Conservation (phyloP, 2,888 invertebrate species). For the Eupithecia subumbrata region DNA sequence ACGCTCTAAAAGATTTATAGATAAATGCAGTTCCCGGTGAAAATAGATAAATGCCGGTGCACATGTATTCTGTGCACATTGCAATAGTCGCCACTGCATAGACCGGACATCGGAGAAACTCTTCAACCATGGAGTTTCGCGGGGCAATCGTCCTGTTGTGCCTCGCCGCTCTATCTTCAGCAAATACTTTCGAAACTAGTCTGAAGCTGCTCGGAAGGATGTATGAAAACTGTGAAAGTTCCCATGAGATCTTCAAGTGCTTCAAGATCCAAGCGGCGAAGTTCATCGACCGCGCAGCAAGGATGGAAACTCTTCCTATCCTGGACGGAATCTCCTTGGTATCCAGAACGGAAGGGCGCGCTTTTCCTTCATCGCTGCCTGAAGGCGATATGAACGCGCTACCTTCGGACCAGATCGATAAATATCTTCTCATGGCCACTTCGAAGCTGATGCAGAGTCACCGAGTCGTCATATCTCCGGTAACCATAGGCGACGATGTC, state of each 20-base stretch:
- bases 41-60: constrained; percentile 83
- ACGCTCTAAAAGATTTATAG: constrained; percentile 85
- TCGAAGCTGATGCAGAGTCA: constrained; percentile 85
- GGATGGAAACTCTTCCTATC: constrained; percentile 85
- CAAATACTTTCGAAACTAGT: constrained; percentile 73
- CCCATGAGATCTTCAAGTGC: constrained; percentile 87
- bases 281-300: constrained; percentile 86
- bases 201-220: constrained; percentile 81
- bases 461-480: constrained; percentile 81
- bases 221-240: constrained; percentile 85
- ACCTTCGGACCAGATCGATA: constrained; percentile 85
- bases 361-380: constrained; percentile 78
- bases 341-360: constrained; percentile 71
- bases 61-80: constrained; percentile 80
- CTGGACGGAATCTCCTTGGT: constrained; percentile 86
- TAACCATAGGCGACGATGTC: constrained; percentile 70
- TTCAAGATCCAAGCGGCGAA: constrained; percentile 88
- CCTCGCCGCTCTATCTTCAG: constrained; percentile 67
- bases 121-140: constrained; percentile 71
- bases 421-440: constrained; percentile 82
- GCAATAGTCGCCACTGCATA: constrained; percentile 76
- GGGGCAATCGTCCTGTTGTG: constrained; percentile 70
- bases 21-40: constrained; percentile 84
- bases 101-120: constrained; percentile 69
- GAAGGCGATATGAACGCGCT: constrained; percentile 85